Evolutionary conservation across 2,113 vertebrate genomes (phyloP), one percentile per base, ranked within the genome.

Genomic region (Camarhynchus parvulus): DNA sequence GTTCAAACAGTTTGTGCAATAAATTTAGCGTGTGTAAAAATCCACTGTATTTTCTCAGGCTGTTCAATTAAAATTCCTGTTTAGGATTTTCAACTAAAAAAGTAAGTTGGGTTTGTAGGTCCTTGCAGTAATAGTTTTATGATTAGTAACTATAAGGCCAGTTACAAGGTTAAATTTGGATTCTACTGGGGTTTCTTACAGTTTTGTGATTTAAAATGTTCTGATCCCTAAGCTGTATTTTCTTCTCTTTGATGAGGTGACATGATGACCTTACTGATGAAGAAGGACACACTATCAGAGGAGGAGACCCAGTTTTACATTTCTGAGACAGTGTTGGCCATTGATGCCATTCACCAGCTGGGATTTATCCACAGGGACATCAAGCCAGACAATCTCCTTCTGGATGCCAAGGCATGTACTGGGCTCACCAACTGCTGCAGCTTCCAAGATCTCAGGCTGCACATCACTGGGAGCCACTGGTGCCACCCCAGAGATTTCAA

Each of bases 231-330:
- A 87, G 31, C n/a, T 87, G 56, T 59, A 2, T 67, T 69, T 81
- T 70, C 53, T 83, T 64, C 31, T 67, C 49, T 88, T 76, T 58
- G 56, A 64, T 74, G 92, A 99, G 99, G 99, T 72, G 99, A 99
- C 97, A 99, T 99, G 99, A 99, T 99, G 99, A 99, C 99, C 5
- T 97, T 99, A 79, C 97, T 99, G 61, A 99, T 99, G 99, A 99
- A 99, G 97, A 99, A 99, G 93, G 99, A 99, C 95, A 99, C 99
- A 1, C 97, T 99, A 66, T 99, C 99, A 15, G 99, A 99, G 86
- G 99, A 99, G 95, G 99, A 99, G 85, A 99, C 99, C 1, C 99
- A 99, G 98, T 99, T 99, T 87, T 99, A 99, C 96, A 99, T 99
- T 73, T 99, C 99, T n/a, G 99, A 99, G 97, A 99, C 99, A 0